A percentile compares a stretch with the other conserved stretches of the same genome.
These are phyloP conservation scores for Dioctria rufipes DNA, from an alignment of 2,888 invertebrate species.

Conservation along the genomic window DNA sequence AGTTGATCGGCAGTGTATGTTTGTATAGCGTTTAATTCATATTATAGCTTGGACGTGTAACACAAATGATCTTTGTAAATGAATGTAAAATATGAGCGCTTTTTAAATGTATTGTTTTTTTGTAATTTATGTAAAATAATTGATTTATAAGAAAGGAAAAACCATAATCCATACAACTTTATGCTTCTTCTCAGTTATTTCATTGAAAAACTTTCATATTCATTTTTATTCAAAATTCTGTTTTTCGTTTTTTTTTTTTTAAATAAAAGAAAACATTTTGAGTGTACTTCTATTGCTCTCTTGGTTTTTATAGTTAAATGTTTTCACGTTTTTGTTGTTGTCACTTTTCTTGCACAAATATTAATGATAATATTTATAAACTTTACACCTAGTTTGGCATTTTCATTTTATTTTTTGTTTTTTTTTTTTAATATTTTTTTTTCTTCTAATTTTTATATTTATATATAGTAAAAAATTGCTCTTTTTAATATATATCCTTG, in stretches of 20 bases:
- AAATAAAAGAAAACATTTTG: neutral
- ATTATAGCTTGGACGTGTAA: no score
- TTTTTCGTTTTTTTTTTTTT: neutral
- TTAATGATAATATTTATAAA: constrained; percentile 39
- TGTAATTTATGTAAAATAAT: no score
- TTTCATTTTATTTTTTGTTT: constrained; percentile 33
- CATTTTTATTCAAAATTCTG: neutral
- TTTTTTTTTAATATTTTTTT: constrained; percentile 12
- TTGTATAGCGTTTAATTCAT: no score
- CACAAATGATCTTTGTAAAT: no score
- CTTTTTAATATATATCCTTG: constrained; percentile 24
- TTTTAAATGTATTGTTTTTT: no score
- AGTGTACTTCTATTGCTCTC: neutral
- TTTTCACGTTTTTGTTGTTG: constrained; percentile 1
- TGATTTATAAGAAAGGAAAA: no score
- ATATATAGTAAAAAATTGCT: constrained; percentile 48
- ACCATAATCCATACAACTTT: no score
- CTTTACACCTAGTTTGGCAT: constrained; percentile 49
- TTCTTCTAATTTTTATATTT: constrained; percentile 26
- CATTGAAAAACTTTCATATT: neutral
- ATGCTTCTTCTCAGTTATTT: neutral
- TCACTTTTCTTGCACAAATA: constrained; percentile 22
- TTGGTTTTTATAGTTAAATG: neutral
- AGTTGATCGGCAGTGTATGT: no score
- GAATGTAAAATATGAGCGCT: no score